Conservation (phyloP, 2,113 vertebrate species). For the Epinephelus moara region DNA sequence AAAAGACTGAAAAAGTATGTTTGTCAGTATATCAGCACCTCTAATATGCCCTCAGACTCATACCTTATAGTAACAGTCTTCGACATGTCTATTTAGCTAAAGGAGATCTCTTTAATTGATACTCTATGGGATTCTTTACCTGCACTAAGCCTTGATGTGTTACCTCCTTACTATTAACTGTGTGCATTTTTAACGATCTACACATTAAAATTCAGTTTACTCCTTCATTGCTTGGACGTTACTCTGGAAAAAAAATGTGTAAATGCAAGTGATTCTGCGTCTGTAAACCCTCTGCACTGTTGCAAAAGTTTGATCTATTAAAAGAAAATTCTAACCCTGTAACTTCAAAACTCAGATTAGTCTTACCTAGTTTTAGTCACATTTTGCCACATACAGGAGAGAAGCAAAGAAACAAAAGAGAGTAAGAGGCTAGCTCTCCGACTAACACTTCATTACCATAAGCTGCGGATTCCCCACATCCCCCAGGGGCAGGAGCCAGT, state of each 20-base stretch:
- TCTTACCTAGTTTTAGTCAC: neutral
- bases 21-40: too few species aligned
- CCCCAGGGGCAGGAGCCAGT: constrained; percentile 52
- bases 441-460: constrained; percentile 57
- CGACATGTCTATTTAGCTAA: too few species aligned
- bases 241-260: neutral
- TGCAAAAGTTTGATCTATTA: neutral
- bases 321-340: neutral
- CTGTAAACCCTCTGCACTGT: neutral
- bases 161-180: neutral
- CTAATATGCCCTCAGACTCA: too few species aligned
- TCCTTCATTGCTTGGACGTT: neutral
- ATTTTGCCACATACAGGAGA: neutral
- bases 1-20: too few species aligned
- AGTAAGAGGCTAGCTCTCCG: constrained; percentile 13
- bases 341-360: neutral
- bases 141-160: neutral
- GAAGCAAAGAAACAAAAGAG: neutral
- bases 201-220: neutral
- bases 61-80: neutral
- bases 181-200: neutral
- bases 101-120: neutral
- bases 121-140: neutral
- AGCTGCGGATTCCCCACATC: constrained; percentile 30
- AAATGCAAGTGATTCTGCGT: neutral